These are phyloP conservation scores for Spongia lamella DNA, from an alignment of 37 sponge, comb jelly and placozoan species.

Conservation along the genomic window DNA sequence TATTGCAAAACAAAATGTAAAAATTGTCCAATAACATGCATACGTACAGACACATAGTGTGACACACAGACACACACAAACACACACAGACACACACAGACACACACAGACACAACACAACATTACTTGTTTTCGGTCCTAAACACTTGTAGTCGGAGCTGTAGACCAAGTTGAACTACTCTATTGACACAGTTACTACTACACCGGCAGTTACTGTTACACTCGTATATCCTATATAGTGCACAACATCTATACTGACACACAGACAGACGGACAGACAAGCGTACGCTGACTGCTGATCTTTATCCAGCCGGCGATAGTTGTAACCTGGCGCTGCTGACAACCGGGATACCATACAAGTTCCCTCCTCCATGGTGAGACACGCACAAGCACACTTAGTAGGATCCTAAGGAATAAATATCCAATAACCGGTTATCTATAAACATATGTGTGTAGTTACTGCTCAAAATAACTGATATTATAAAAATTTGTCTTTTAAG, in stretches of 20 bases:
- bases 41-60: not conserved
- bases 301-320: conserved; percentile 31
- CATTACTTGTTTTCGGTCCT: conserved; percentile 56
- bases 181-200: conserved; percentile 70
- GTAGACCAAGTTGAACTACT: conserved; percentile 77
- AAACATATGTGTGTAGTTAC: too few species aligned
- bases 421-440: too few species aligned
- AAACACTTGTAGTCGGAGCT: conserved; percentile 75
- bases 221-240: conserved; percentile 80
- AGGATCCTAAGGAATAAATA: conserved; percentile 2
- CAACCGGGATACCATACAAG: conserved; percentile 2
- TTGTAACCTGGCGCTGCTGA: conserved; percentile 30
- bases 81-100: conserved; percentile 13
- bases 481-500: too few species aligned
- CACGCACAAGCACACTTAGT: conserved; percentile 65
- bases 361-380: conserved; percentile 58
- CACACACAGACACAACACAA: conserved; percentile 2
- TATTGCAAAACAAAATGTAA: not conserved
- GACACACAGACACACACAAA: not conserved
- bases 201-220: conserved; percentile 75
- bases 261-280: not conserved
- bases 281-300: conserved; percentile 48
- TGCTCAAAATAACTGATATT: too few species aligned
- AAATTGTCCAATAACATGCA: too few species aligned
- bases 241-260: not conserved